Percentiles rank a stretch among this genome's conserved stretches.
These are phyloP conservation scores for Hippasteria phrygiana DNA, from an alignment of 53 echinoderm and acorn worm species.

Conservation along the genomic window DNA sequence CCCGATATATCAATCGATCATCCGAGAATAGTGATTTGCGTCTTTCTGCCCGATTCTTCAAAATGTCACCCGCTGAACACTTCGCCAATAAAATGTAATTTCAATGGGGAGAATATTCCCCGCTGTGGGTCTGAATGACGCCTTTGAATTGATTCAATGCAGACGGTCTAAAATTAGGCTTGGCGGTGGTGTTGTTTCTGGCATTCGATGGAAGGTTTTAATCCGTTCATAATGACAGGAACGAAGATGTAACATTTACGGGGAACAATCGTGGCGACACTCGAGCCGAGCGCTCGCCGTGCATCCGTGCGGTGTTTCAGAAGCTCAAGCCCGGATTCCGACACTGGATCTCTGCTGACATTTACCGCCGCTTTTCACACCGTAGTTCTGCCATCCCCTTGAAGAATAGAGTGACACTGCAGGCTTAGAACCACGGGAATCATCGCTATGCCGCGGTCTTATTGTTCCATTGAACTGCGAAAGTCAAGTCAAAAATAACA, in stretches of 20 bases:
- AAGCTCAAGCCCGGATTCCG: not conserved
- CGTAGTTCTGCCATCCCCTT: not conserved
- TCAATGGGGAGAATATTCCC: not conserved
- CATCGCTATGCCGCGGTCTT: not conserved
- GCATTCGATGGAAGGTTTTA: conserved; percentile 31
- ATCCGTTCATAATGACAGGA: conserved; percentile 52
- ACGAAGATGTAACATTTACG: conserved; percentile 50
- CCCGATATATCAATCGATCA: not conserved
- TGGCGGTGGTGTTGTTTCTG: not conserved
- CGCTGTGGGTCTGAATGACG: not conserved
- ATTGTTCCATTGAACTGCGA: conserved; percentile 20
- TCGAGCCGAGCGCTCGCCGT: not conserved
- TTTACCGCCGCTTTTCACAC: conserved; percentile 1
- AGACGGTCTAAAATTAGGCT: conserved; percentile 21
- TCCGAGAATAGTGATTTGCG: not conserved
- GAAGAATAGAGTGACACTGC: not conserved
- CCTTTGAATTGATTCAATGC: not conserved
- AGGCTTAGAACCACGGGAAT: not conserved
- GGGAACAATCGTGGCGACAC: conserved; percentile 3
- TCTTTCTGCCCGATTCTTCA: not conserved
- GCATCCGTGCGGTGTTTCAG: not conserved
- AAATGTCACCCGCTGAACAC: conserved; percentile 36
- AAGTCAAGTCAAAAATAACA: conserved; percentile 49
- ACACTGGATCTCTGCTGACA: conserved; percentile 37
- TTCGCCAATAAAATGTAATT: not conserved